Percentiles rank a stretch among this genome's conserved stretches.
Evolutionary conservation across 2,113 vertebrate genomes (phyloP).

Genomic region (Larimichthys polyactis): DNA sequence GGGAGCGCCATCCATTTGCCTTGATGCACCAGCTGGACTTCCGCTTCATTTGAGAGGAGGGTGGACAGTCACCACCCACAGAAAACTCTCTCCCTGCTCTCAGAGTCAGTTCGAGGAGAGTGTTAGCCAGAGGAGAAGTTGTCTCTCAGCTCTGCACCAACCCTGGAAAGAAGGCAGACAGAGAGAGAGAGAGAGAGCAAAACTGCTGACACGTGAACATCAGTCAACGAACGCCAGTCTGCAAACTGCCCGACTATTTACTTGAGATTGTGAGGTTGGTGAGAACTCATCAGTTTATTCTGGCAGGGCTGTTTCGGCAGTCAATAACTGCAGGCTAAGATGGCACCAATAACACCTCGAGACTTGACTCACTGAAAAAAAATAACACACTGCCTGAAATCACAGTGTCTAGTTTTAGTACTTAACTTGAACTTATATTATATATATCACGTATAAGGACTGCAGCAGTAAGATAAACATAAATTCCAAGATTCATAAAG

Average conservation of each 20-base stretch:
- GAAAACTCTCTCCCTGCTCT: conserved; percentile 12
- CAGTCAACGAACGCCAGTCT: conserved; percentile 65
- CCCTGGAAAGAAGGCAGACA: neutral
- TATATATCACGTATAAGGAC: neutral
- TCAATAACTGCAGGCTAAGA: conserved; percentile 35
- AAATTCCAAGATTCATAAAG: neutral
- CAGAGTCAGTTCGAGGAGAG: neutral
- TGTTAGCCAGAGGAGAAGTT: neutral
- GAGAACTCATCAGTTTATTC: conserved; percentile 78
- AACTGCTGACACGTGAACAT: conserved; percentile 69
- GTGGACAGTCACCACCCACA: neutral
- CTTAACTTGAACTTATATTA: conserved; percentile 3
- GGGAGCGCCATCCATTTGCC: conserved; percentile 1
- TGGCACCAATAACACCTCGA: conserved; percentile 40
- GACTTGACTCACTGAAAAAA: neutral
- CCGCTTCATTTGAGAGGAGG: neutral
- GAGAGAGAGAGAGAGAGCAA: conserved; percentile 1
- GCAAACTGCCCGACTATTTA: conserved; percentile 73
- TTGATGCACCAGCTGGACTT: conserved; percentile 10
- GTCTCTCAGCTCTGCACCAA: conserved; percentile 1
- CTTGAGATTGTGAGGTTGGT: conserved; percentile 55
- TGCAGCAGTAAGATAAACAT: neutral
- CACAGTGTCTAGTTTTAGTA: neutral
- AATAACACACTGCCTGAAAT: conserved; percentile 8
- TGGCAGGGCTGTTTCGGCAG: conserved; percentile 53